Evolutionary conservation across 2,888 invertebrate species (phyloP).

Genomic region (Himalopsyche tibetana): DNA sequence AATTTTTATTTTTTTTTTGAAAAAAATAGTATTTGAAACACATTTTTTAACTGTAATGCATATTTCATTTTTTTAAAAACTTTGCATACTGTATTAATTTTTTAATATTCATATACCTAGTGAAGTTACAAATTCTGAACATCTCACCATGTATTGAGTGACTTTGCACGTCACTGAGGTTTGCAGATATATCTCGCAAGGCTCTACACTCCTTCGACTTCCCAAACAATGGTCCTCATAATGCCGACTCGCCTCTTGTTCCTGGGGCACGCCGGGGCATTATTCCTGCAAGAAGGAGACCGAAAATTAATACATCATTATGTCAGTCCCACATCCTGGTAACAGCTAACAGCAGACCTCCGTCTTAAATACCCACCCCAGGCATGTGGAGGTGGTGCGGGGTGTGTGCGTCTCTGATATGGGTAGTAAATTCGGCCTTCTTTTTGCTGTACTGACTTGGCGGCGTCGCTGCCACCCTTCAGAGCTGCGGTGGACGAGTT

Average conservation of each 20-base stretch:
- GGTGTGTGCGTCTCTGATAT: slow-evolving; percentile 53
- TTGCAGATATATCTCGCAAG: slow-evolving; percentile 24
- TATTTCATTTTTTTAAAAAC: too few species aligned
- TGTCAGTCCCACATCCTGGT: slow-evolving; percentile 64
- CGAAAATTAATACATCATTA: slow-evolving; percentile 66
- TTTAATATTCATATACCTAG: too few species aligned
- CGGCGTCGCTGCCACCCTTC: slow-evolving; percentile 35
- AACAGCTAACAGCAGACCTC: slow-evolving; percentile 53
- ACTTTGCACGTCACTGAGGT: neutral
- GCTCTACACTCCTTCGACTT: slow-evolving; percentile 32
- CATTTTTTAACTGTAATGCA: too few species aligned
- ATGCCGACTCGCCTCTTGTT: slow-evolving; percentile 49
- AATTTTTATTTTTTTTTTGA: too few species aligned
- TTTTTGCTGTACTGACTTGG: slow-evolving; percentile 52
- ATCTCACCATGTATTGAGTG: too few species aligned
- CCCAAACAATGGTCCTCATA: slow-evolving; percentile 59
- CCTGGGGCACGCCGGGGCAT: slow-evolving; percentile 54
- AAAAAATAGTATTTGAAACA: too few species aligned
- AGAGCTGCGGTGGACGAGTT: neutral
- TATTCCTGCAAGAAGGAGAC: slow-evolving; percentile 64
- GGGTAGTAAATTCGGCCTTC: slow-evolving; percentile 62
- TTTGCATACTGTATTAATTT: too few species aligned
- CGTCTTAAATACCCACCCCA: slow-evolving; percentile 45
- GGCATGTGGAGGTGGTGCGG: neutral
- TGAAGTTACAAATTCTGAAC: too few species aligned